Base-by-base conservation (phyloP, 30 jellyfish, hydroid and myxozoan genomes). In the Pelagia noctiluca region DNA sequence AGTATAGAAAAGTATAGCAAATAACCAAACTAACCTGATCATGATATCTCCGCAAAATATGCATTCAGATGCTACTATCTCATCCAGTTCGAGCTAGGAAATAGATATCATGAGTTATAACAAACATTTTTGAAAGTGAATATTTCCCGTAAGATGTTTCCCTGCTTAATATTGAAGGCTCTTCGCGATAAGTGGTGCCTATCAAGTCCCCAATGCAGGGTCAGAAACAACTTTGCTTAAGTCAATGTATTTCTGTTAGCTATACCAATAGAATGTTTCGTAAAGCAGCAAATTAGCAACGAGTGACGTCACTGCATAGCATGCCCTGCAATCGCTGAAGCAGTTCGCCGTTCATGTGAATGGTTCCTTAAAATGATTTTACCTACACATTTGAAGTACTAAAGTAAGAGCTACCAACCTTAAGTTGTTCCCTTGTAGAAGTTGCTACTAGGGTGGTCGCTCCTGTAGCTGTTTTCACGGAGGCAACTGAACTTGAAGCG, bases 61-160 rank as follows among this genome's bases (percentile, higher is more conserved):
- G 76, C 99, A 95, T 89, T 95, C 99, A 0, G 96, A 80, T 0
- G 99, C 97, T 26, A 95, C 76, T 21, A 95, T 63, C 76, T 95
- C 99, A 79, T 95, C 99, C 2, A 89, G 62, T 21, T 89, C 96
- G 12, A 42, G 69, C 99, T 95, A 66, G 65, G 78, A 29, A 54
- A 7, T 30, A 18, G 28, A 78, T 48, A 11, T 48, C n/a, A n/a
- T 11, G n/a, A n/a, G 62, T n/a, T 48, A 48, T n/a, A n/a, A n/a
- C n/a, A n/a, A n/a, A n/a, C n/a, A n/a, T n/a, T n/a, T n/a, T n/a
- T n/a, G n/a, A n/a, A n/a, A n/a, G n/a, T n/a, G n/a, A n/a, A n/a
- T n/a, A n/a, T n/a, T n/a, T n/a, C n/a, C n/a, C n/a, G n/a, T n/a
- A n/a, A n/a, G n/a, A n/a, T n/a, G n/a, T n/a, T n/a, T n/a, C n/a